Percentiles rank a stretch among this genome's conserved stretches.
phyloP scores from a whole-genome alignment of 2,113 vertebrate genomes.

The Ceratotherium simum region DNA sequence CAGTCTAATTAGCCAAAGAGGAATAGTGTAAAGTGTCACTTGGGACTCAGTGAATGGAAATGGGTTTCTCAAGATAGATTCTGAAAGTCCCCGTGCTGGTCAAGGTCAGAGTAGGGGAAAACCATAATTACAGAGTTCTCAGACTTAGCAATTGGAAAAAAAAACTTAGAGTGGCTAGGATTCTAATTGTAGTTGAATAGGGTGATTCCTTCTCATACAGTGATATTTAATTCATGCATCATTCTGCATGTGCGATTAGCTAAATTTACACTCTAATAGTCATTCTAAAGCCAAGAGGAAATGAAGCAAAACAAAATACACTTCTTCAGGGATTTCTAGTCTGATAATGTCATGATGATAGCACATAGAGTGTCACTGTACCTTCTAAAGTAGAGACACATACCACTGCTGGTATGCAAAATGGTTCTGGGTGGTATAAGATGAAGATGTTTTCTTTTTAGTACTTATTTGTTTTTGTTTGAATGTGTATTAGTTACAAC shows the following conservation, averaged over 20 bases:
- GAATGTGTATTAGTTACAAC: neutral
- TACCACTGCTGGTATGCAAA: neutral
- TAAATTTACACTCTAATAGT: neutral
- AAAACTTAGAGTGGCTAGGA: neutral
- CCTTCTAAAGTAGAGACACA: neutral
- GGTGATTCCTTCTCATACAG: neutral
- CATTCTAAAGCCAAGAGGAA: slow-evolving; percentile 12
- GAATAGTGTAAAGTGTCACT: neutral
- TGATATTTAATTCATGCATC: slow-evolving; percentile 45
- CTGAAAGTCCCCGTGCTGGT: neutral
- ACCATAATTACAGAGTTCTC: neutral
- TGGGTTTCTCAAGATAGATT: neutral
- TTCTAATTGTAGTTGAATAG: slow-evolving; percentile 3
- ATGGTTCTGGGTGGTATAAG: neutral
- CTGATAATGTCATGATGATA: neutral
- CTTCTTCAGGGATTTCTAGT: neutral
- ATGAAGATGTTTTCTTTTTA: neutral
- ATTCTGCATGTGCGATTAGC: neutral
- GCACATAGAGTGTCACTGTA: neutral
- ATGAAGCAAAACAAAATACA: slow-evolving; percentile 27
- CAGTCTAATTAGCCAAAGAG: neutral
- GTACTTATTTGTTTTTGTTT: slow-evolving; percentile 1
- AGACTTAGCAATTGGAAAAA: neutral
- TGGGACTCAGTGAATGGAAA: neutral
- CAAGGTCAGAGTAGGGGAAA: neutral